Evolutionary conservation across 2,888 invertebrate species (phyloP).

Genomic region (Lymantria dispar): DNA sequence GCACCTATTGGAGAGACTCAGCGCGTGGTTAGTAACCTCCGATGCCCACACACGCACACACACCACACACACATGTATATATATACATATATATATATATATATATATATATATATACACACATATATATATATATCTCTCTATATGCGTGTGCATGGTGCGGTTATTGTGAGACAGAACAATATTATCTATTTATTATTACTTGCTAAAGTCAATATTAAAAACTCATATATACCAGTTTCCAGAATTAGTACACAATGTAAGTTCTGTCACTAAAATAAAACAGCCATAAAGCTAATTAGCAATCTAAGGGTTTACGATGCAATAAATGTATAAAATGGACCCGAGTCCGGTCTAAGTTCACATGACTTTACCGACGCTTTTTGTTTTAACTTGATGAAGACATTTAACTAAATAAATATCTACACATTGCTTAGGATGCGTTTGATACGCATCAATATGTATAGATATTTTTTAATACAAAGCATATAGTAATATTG

Average conservation of each 20-base stretch:
- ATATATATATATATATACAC: no score
- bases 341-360: constrained; percentile 38
- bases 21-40: no score
- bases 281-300: constrained; percentile 72
- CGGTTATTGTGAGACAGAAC: no score
- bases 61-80: no score
- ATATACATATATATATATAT: no score
- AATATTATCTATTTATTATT: no score
- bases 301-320: constrained; percentile 72
- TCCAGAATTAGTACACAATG: constrained; percentile 26
- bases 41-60: no score
- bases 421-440: constrained; percentile 44
- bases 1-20: no score
- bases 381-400: constrained; percentile 65
- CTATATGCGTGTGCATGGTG: no score
- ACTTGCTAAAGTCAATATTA: no score
- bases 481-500: neutral
- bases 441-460: constrained; percentile 53
- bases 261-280: constrained; percentile 54
- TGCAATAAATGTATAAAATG: constrained; percentile 71
- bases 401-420: constrained; percentile 67
- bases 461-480: constrained; percentile 38
- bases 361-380: constrained; percentile 48
- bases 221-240: no score
- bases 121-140: no score